These are phyloP conservation scores for Cotesia congregata DNA, from an alignment of 2,888 invertebrate genomes.

Conservation along the genomic window DNA sequence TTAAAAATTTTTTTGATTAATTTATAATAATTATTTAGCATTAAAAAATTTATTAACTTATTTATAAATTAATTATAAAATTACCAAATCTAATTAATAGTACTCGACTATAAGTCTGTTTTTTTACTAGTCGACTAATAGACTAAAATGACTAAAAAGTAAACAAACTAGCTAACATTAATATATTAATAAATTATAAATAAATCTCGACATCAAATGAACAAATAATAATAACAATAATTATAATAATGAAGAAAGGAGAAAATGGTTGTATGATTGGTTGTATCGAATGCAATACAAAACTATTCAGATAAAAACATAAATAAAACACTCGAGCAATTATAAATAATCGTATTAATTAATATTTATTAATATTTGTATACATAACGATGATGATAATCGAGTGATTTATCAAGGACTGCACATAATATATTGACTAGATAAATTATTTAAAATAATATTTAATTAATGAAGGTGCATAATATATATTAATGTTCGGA, in stretches of 20 bases:
- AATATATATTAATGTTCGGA: constrained; percentile 2
- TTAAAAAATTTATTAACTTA: background rate
- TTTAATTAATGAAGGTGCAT: constrained; percentile 19
- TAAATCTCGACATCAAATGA: constrained; percentile 8
- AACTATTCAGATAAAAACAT: constrained; percentile 41
- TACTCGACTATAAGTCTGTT: background rate
- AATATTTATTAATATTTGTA: constrained; percentile 34
- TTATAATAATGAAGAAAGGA: constrained; percentile 30
- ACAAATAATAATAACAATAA: constrained; percentile 1
- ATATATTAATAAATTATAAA: constrained; percentile 9
- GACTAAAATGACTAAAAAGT: constrained; percentile 5
- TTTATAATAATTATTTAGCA: too few relatives aligned
- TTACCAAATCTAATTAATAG: background rate
- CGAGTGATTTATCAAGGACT: constrained; percentile 51
- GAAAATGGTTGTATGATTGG: constrained; percentile 43
- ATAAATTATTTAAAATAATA: background rate
- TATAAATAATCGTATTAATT: constrained; percentile 54
- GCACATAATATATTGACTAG: constrained; percentile 64
- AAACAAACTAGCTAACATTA: background rate
- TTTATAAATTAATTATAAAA: background rate
- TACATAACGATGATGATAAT: constrained; percentile 41
- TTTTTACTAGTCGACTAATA: background rate
- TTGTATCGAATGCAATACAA: constrained; percentile 45
- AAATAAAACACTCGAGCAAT: constrained; percentile 50
- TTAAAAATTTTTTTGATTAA: too few relatives aligned